A percentile compares a stretch with the other conserved stretches of the same genome.
Conservation (phyloP, 1,140 invertebrate species). For the Drosophila dunni region DNA sequence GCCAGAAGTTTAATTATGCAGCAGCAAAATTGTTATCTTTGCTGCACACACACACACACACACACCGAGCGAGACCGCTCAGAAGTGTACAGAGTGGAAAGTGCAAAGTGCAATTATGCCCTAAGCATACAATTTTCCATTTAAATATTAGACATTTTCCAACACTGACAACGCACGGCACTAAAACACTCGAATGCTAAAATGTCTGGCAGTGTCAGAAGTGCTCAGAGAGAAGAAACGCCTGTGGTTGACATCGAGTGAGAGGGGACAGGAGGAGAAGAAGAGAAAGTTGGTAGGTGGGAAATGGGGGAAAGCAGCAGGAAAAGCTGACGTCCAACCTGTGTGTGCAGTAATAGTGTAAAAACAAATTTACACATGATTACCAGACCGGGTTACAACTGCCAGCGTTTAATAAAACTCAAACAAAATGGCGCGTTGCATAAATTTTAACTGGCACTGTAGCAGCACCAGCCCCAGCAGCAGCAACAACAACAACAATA, state of each 20-base stretch:
- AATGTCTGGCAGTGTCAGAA: conserved; percentile 33
- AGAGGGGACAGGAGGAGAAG: not conserved
- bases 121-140: conserved; percentile 63
- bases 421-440: conserved; percentile 79
- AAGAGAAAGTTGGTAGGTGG: too few species aligned
- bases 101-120: conserved; percentile 57
- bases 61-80: conserved; percentile 2
- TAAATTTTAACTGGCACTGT: conserved; percentile 68
- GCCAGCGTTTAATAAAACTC: conserved; percentile 78
- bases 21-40: conserved; percentile 33
- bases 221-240: not conserved
- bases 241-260: not conserved
- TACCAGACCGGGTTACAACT: conserved; percentile 62
- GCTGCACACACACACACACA: conserved; percentile 10
- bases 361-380: conserved; percentile 82
- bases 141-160: conserved; percentile 74
- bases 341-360: conserved; percentile 58
- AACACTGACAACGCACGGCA: conserved; percentile 46
- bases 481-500: conserved; percentile 2
- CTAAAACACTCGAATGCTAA: conserved; percentile 16
- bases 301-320: not conserved
- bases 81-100: conserved; percentile 11
- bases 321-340: conserved; percentile 40
- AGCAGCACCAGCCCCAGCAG: conserved; percentile 12
- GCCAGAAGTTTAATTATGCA: conserved; percentile 33